Conservation (phyloP, 1,140 invertebrate genomes). For the Calosoma granatense region DNA sequence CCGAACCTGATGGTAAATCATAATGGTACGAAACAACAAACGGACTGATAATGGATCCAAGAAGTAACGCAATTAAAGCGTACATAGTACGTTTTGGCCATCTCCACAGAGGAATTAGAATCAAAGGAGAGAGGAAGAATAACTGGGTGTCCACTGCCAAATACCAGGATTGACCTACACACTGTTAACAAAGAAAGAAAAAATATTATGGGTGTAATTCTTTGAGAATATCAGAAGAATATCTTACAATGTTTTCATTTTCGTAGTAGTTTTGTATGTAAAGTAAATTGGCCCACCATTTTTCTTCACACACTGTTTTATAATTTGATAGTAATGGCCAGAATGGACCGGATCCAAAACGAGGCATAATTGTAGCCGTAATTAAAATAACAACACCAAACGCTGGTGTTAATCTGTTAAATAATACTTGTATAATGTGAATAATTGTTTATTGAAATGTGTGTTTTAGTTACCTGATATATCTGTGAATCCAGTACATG, state of each 20-base stretch:
- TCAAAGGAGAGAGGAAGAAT: conserved; percentile 44
- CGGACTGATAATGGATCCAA: conserved; percentile 20
- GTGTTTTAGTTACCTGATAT: conserved; percentile 24
- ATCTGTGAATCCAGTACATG: conserved; percentile 32
- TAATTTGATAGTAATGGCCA: conserved; percentile 27
- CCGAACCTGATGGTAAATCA: background rate
- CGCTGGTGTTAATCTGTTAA: conserved; percentile 37
- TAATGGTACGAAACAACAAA: conserved; percentile 16
- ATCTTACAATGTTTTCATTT: conserved; percentile 27
- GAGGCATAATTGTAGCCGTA: conserved; percentile 30
- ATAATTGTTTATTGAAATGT: background rate
- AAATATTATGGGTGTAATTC: background rate
- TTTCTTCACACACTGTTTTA: conserved; percentile 31
- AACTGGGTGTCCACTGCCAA: conserved; percentile 63
- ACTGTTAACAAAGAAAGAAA: conserved; percentile 40
- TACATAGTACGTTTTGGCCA: conserved; percentile 15
- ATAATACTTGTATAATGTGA: background rate
- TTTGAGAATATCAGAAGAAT: background rate
- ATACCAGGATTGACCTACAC: conserved; percentile 43
- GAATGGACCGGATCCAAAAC: conserved; percentile 33
- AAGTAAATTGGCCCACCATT: conserved; percentile 48
- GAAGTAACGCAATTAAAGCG: conserved; percentile 14
- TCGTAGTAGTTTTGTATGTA: conserved; percentile 48
- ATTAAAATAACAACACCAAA: conserved; percentile 33
- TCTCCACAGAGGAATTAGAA: conserved; percentile 33